Conservation (phyloP, 2,888 invertebrate species). For the Amiota mariae region DNA sequence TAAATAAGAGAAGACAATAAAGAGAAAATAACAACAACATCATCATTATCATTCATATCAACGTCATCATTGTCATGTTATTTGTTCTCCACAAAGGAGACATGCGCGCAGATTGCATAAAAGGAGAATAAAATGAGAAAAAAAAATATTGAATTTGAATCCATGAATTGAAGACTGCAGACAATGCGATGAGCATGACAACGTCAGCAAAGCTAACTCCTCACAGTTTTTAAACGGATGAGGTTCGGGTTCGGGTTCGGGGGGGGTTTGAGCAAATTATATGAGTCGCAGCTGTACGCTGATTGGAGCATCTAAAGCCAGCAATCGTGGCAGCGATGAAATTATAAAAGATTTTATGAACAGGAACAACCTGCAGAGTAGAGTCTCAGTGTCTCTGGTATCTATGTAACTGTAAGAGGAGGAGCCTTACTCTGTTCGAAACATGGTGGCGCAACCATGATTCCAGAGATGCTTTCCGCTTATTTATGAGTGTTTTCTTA, state of each 20-base stretch:
- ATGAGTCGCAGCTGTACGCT: conserved; percentile 26
- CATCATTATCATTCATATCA: neutral
- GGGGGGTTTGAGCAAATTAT: neutral
- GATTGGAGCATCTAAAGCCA: conserved; percentile 31
- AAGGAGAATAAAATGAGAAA: conserved; percentile 19
- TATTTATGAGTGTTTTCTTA: conserved; percentile 13
- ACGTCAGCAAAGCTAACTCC: neutral
- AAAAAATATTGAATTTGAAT: conserved; percentile 58
- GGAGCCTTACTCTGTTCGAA: neutral
- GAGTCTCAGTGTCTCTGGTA: conserved; percentile 5
- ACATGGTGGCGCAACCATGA: conserved; percentile 16
- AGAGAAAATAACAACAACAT: conserved; percentile 10
- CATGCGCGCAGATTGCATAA: neutral
- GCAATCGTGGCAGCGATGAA: conserved; percentile 28
- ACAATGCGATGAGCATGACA: conserved; percentile 15
- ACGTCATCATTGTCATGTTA: conserved; percentile 15
- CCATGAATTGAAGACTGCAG: conserved; percentile 25
- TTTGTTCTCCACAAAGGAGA: no score
- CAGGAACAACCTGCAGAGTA: conserved; percentile 14
- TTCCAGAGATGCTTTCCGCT: neutral
- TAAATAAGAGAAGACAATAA: no score
- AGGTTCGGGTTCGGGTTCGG: neutral
- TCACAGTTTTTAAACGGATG: neutral
- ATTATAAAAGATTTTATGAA: conserved; percentile 33
- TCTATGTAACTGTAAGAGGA: neutral